Conservation (phyloP, 2,113 vertebrate genomes). For the Pelobates fuscus region DNA sequence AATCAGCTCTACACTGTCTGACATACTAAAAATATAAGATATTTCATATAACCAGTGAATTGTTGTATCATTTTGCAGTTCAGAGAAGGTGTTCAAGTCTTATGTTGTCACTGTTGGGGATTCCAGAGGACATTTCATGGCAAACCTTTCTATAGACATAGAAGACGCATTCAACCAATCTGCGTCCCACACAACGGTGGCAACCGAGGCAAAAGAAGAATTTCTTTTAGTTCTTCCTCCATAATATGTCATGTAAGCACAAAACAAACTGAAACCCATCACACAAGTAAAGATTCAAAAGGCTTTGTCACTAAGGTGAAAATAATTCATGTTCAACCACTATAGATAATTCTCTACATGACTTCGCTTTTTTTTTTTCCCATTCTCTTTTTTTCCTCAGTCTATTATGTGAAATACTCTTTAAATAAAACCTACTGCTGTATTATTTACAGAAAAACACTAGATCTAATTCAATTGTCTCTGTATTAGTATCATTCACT, state of each 20-base stretch:
- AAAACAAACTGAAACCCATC: constrained; percentile 68
- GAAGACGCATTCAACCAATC: constrained; percentile 75
- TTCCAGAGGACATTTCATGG: constrained; percentile 73
- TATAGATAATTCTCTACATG: constrained; percentile 55
- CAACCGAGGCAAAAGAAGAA: constrained; percentile 85
- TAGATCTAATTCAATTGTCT: too few relatives aligned
- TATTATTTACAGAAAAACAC: too few relatives aligned
- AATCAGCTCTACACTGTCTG: too few relatives aligned
- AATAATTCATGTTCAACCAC: constrained; percentile 81
- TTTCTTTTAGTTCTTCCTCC: constrained; percentile 89
- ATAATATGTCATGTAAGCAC: constrained; percentile 88
- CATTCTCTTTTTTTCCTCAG: too few relatives aligned
- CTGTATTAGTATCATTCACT: too few relatives aligned
- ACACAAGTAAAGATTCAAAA: constrained; percentile 68
- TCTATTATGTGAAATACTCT: too few relatives aligned
- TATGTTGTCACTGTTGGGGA: constrained; percentile 76
- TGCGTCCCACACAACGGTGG: constrained; percentile 72
- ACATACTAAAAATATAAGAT: too few relatives aligned
- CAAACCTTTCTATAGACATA: constrained; percentile 47
- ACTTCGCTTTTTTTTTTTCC: too few relatives aligned
- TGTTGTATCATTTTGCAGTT: constrained; percentile 69
- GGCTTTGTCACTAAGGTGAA: constrained; percentile 64
- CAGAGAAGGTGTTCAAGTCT: constrained; percentile 78
- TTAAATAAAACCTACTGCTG: too few relatives aligned
- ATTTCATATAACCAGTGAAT: too few relatives aligned